Percentiles rank a stretch among this genome's conserved stretches.
phyloP scores from a whole-genome alignment of 2,888 invertebrate species.

The Dione vanillae region DNA sequence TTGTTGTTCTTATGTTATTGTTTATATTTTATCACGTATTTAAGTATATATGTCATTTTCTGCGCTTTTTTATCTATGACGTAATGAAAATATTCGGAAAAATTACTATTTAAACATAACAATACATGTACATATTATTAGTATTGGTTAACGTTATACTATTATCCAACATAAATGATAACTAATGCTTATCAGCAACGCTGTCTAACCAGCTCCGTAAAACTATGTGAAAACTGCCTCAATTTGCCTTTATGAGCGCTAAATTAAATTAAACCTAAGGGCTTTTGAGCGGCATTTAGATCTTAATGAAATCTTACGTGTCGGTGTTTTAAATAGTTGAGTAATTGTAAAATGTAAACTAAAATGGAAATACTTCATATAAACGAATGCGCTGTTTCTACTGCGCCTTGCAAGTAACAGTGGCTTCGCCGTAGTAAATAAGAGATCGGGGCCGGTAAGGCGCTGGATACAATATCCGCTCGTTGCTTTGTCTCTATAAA shows the following conservation, averaged over 20 bases:
- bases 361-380: neutral
- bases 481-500: constrained; percentile 10
- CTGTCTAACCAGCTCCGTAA: constrained; percentile 44
- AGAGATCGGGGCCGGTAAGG: constrained; percentile 18
- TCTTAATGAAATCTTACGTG: constrained; percentile 46
- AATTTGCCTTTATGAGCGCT: constrained; percentile 44
- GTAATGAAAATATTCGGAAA: no score
- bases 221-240: constrained; percentile 43
- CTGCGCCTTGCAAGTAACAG: constrained; percentile 2
- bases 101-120: no score
- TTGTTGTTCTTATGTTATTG: no score
- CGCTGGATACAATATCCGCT: constrained; percentile 26
- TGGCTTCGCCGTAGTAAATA: constrained; percentile 15
- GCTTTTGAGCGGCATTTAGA: constrained; percentile 35
- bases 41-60: no score
- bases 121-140: no score
- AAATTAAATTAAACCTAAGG: constrained; percentile 45
- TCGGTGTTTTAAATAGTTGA: neutral
- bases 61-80: no score
- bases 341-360: neutral
- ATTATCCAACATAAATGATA: neutral
- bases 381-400: constrained; percentile 1
- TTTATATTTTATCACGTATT: no score
- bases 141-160: no score
- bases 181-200: constrained; percentile 18